Conservation (phyloP, 2,113 vertebrate genomes). For the Syrmaticus mikado region DNA sequence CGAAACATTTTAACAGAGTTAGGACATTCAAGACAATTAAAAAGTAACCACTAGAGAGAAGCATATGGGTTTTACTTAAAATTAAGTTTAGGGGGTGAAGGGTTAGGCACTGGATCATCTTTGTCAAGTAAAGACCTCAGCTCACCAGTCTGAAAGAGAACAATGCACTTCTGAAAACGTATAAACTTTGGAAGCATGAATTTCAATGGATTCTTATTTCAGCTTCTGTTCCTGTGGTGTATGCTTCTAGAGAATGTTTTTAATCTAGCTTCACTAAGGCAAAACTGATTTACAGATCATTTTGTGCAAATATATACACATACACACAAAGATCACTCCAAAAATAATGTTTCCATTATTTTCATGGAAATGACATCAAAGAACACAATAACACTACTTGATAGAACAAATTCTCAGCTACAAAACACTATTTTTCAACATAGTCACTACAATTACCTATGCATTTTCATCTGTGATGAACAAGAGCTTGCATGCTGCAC, state of each 20-base stretch:
- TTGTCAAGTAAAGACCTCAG: slow-evolving; percentile 10
- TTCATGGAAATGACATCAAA: too few species aligned
- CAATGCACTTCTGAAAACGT: not conserved
- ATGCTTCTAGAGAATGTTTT: slow-evolving; percentile 1
- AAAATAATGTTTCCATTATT: too few species aligned
- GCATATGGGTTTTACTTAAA: not conserved
- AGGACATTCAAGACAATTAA: slow-evolving; percentile 44
- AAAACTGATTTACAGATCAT: slow-evolving; percentile 31
- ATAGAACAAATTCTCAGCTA: too few species aligned
- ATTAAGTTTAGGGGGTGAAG: not conserved
- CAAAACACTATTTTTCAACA: too few species aligned
- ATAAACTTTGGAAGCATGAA: not conserved
- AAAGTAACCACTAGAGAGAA: not conserved
- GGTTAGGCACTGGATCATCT: not conserved
- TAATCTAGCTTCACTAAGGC: not conserved
- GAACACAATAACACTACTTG: too few species aligned
- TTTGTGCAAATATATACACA: not conserved
- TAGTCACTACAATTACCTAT: too few species aligned
- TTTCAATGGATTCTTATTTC: slow-evolving; percentile 35
- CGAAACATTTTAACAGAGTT: slow-evolving; percentile 9
- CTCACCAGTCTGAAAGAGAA: not conserved
- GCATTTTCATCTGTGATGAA: too few species aligned
- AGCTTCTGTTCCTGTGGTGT: not conserved
- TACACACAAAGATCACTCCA: not conserved
- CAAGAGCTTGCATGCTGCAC: too few species aligned